These are phyloP conservation scores for Mormyrops boulengeri DNA, from an alignment of 2,797 vertebrate genomes.

Conservation along the genomic window DNA sequence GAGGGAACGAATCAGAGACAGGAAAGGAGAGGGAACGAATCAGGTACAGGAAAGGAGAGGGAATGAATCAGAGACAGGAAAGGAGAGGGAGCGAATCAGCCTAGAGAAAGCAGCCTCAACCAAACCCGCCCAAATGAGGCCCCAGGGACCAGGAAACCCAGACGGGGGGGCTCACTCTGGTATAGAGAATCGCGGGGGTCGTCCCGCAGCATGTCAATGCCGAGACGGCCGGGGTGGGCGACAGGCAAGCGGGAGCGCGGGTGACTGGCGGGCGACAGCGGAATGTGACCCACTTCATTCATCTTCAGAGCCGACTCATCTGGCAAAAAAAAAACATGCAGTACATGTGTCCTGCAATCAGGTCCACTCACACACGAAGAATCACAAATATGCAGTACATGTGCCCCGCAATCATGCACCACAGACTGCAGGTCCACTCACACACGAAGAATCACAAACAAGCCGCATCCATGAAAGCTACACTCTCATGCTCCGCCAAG, in stretches of 20 bases:
- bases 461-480: background rate
- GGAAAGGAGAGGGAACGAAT: too few relatives aligned
- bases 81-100: background rate
- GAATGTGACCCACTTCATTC: constrained; percentile 77
- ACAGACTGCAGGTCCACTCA: background rate
- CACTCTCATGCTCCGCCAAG: background rate
- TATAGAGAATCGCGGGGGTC: constrained; percentile 77
- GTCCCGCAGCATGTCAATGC: constrained; percentile 70
- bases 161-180: constrained; percentile 53
- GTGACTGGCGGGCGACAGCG: constrained; percentile 74
- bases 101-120: background rate
- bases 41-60: too few relatives aligned
- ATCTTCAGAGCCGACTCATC: constrained; percentile 74
- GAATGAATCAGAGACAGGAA: background rate
- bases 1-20: too few relatives aligned
- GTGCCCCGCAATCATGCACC: background rate
- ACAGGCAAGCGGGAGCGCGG: background rate
- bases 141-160: background rate
- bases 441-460: background rate
- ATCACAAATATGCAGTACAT: background rate
- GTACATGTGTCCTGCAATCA: background rate
- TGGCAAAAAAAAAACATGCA: constrained; percentile 35
- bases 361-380: background rate
- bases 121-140: background rate
- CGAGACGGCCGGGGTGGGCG: background rate